Percentiles rank a stretch among this genome's conserved stretches.
Conservation (phyloP, 2,888 invertebrate species). For the Gisinianus flammeolus region DNA sequence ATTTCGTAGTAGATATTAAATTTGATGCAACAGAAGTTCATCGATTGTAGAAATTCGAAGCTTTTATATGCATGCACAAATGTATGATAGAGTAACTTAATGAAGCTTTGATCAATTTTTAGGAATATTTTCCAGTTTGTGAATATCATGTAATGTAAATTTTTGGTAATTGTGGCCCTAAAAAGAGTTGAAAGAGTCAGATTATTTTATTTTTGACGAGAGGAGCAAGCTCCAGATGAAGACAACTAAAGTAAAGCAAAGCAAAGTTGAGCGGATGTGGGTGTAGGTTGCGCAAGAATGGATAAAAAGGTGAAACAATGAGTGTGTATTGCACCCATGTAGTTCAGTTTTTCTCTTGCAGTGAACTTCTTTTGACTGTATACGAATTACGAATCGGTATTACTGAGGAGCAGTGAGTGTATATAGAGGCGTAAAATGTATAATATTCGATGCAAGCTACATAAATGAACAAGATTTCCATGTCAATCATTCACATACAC, state of each 20-base stretch:
- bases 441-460: too few species aligned
- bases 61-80: too few species aligned
- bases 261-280: slow-evolving; percentile 7
- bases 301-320: background rate
- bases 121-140: too few species aligned
- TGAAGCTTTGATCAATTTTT: too few species aligned
- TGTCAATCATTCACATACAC: background rate
- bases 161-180: background rate
- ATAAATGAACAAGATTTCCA: background rate
- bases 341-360: background rate
- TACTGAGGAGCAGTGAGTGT: too few species aligned
- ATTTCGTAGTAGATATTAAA: too few species aligned
- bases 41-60: too few species aligned
- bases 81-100: too few species aligned
- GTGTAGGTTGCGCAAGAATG: slow-evolving; percentile 14
- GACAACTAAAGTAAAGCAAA: background rate
- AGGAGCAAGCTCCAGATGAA: background rate
- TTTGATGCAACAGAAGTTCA: too few species aligned
- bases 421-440: background rate
- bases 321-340: background rate
- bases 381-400: too few species aligned
- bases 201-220: background rate
- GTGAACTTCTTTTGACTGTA: too few species aligned
- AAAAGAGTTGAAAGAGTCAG: background rate
- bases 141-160: too few species aligned